Base-by-base conservation (phyloP, 2,888 invertebrate species). In the Agriopis aurantiaria region DNA sequence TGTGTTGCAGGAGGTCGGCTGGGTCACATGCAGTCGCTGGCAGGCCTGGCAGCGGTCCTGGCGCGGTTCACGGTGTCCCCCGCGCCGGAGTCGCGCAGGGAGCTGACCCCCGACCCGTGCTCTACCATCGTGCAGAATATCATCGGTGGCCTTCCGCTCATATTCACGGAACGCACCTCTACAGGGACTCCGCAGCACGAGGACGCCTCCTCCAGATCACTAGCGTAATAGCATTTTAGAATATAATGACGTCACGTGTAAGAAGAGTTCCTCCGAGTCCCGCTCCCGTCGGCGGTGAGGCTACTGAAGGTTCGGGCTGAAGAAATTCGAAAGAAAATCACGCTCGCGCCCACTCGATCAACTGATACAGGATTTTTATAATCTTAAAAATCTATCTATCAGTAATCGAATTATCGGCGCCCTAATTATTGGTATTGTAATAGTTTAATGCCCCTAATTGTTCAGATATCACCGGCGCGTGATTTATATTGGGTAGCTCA, bases 11-110 rank as follows among this genome's bases (percentile, higher is more conserved):
- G 89, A n/a, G 86, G 85, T 46, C 87, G 91, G 0, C 66, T 91
- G 59, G 91, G 91, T 0, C 73, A 83, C 52, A 89, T 91, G 90
- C 91, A 91, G 83, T 89, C 91, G 11, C 80, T 90, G 76, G 89
- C 91, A 0, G 91, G 91, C 3, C 79, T 91, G 62, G 90, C 90
- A 23, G 88, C 90, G 14, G 72, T 91, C 40, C 81, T 91, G 69
- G 79, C 85, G 6, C 71, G 71, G 65, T 86, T 81, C 72, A 65
- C 80, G 0, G 88, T 90, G 64, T 57, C 75, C 11, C 89, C 91
- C 7, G 86, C 86, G 5, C 71, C 78, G 0, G 73, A 64, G 17
- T 79, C 86, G 6, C 65, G 72, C 45, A 81, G 85, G 8, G 64
- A 79, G 7, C 88, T 87, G 0, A 11, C 43, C 14, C 75, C 85